A percentile compares a stretch with the other conserved stretches of the same genome.
Evolutionary conservation across 2,888 invertebrate species (phyloP).

Genomic region (Acleris cristana): DNA sequence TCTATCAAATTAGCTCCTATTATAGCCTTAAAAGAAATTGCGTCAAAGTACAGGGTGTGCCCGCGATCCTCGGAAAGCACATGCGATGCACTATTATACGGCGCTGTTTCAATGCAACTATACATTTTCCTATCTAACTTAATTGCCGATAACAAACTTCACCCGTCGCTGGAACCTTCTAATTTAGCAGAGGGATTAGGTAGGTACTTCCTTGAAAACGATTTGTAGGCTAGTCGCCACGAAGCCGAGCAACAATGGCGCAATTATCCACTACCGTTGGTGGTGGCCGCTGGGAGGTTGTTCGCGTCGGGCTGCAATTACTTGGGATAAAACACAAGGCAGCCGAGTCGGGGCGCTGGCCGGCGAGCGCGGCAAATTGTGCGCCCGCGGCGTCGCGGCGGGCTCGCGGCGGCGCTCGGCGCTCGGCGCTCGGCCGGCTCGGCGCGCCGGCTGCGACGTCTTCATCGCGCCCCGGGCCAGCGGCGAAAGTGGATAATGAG

Average conservation of each 20-base stretch:
- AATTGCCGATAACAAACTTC: slow-evolving; percentile 71
- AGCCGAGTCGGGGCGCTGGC: slow-evolving; percentile 65
- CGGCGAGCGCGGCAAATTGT: slow-evolving; percentile 68
- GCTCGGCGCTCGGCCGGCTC: slow-evolving; percentile 41
- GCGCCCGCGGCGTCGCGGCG: slow-evolving; percentile 61
- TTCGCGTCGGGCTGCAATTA: slow-evolving; percentile 70
- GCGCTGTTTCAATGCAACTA: slow-evolving; percentile 58
- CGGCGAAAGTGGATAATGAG: slow-evolving; percentile 81
- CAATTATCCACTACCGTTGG: slow-evolving; percentile 77
- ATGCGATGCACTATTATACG: slow-evolving; percentile 57
- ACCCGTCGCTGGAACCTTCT: slow-evolving; percentile 63
- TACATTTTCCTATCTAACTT: slow-evolving; percentile 71
- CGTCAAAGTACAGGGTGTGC: slow-evolving; percentile 50
- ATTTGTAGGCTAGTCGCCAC: slow-evolving; percentile 62
- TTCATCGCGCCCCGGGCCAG: slow-evolving; percentile 75
- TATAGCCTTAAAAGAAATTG: slow-evolving; percentile 44
- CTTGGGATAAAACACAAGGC: slow-evolving; percentile 74
- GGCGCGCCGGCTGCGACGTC: slow-evolving; percentile 76
- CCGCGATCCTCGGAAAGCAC: slow-evolving; percentile 51
- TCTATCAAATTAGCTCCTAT: slow-evolving; percentile 35
- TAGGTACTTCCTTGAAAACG: slow-evolving; percentile 64
- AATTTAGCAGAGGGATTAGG: slow-evolving; percentile 59
- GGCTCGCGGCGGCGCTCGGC: slow-evolving; percentile 43
- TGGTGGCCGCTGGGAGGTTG: slow-evolving; percentile 62
- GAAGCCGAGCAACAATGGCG: slow-evolving; percentile 71